Conservation (phyloP, 1,140 invertebrate genomes). For the Homalodisca vitripennis region DNA sequence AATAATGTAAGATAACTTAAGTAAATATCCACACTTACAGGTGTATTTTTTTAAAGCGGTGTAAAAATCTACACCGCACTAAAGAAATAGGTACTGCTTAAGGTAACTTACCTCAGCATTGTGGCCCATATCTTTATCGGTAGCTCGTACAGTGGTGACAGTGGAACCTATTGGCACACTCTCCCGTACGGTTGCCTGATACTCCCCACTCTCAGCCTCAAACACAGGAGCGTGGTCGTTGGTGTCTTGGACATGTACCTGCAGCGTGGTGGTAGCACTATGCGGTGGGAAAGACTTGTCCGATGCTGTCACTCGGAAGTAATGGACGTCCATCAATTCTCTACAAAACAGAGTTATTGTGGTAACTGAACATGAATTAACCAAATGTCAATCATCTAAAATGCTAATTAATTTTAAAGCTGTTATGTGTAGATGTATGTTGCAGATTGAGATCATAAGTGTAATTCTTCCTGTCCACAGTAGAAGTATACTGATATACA, state of each 20-base stretch:
- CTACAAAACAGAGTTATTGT: too few relatives aligned
- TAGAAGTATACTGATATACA: too few relatives aligned
- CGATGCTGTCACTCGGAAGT: constrained; percentile 58
- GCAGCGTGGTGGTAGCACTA: constrained; percentile 84
- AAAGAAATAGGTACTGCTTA: neutral
- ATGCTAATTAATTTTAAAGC: too few relatives aligned
- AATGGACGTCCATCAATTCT: constrained; percentile 75
- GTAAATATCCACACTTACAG: neutral
- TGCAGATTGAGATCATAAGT: too few relatives aligned
- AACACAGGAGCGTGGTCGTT: constrained; percentile 94
- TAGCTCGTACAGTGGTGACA: constrained; percentile 86
- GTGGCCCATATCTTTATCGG: constrained; percentile 86
- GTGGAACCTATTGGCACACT: constrained; percentile 84
- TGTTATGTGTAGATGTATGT: too few relatives aligned
- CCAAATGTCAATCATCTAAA: too few relatives aligned
- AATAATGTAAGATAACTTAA: neutral
- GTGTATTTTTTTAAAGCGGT: neutral
- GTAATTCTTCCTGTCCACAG: too few relatives aligned
- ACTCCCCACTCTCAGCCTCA: constrained; percentile 71
- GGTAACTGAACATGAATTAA: too few relatives aligned
- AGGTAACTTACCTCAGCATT: constrained; percentile 71
- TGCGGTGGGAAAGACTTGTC: constrained; percentile 85
- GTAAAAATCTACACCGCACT: neutral
- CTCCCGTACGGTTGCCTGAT: constrained; percentile 82
- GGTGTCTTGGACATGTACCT: constrained; percentile 87